A percentile compares a stretch with the other conserved stretches of the same genome.
These are phyloP conservation scores for Torymus tubicola DNA, from an alignment of 2,888 invertebrate species.

Conservation along the genomic window DNA sequence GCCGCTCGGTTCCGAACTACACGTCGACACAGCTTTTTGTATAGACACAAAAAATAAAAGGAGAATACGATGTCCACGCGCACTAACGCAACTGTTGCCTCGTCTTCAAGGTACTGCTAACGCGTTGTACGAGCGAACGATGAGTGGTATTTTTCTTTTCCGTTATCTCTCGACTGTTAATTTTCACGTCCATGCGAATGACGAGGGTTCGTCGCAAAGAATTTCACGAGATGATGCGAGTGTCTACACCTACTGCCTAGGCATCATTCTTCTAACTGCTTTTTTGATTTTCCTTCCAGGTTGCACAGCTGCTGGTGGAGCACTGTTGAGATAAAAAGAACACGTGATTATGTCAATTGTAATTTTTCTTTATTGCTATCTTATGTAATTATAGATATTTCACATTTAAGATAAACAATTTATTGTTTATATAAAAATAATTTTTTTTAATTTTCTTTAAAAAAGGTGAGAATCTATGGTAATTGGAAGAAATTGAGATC, in stretches of 20 bases:
- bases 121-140: no score
- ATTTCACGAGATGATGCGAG: constrained; percentile 5
- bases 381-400: no score
- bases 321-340: constrained; percentile 60
- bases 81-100: constrained; percentile 19
- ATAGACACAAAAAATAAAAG: constrained; percentile 33
- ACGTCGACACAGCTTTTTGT: constrained; percentile 43
- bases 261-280: constrained; percentile 77
- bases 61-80: constrained; percentile 16
- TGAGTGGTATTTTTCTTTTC: no score
- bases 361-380: neutral
- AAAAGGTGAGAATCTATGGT: no score
- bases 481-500: no score
- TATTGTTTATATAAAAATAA: no score
- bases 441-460: no score
- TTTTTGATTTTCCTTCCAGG: constrained; percentile 74
- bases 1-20: constrained; percentile 25
- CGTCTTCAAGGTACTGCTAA: no score
- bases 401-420: no score
- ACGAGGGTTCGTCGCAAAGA: neutral
- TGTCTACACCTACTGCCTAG: constrained; percentile 62
- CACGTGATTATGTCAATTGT: constrained; percentile 18
- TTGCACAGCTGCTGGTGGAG: constrained; percentile 63
- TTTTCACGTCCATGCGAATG: constrained; percentile 37
- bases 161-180: constrained; percentile 3